phyloP scores from a whole-genome alignment of 2,797 vertebrate species.

The Salarias fasciatus region DNA sequence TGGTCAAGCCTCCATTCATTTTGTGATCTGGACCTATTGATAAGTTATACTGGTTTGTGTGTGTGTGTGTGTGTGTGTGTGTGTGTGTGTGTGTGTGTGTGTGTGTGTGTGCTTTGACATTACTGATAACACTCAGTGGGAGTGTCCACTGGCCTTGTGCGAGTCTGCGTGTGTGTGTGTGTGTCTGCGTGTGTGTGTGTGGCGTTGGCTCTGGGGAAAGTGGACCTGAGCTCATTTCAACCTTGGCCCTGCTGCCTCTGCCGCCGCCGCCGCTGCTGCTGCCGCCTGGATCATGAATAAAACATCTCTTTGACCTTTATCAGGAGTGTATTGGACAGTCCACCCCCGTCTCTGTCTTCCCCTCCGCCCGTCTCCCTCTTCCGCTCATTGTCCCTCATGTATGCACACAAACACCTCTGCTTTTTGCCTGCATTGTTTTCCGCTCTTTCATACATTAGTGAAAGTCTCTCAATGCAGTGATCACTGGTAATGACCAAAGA shows the following conservation, averaged over 20 bases:
- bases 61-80: slow-evolving; percentile 37
- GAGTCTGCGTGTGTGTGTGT: slow-evolving; percentile 38
- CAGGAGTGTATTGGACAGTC: slow-evolving; percentile 82
- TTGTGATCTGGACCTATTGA: slow-evolving; percentile 52
- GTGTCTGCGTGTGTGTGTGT: slow-evolving; percentile 53
- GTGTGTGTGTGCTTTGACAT: slow-evolving; percentile 53
- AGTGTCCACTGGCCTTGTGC: slow-evolving; percentile 55
- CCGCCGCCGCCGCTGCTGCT: slow-evolving; percentile 55
- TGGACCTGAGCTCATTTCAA: slow-evolving; percentile 77
- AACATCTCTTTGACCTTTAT: slow-evolving; percentile 86
- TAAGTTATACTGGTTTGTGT: slow-evolving; percentile 30
- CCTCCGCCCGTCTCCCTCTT: slow-evolving; percentile 48
- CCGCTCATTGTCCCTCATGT: slow-evolving; percentile 62
- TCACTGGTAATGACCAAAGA: slow-evolving; percentile 9
- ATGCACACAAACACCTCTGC: slow-evolving; percentile 55
- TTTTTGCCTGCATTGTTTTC: slow-evolving; percentile 39
- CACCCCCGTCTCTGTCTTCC: slow-evolving; percentile 68
- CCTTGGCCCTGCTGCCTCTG: slow-evolving; percentile 78
- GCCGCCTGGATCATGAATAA: slow-evolving; percentile 81
- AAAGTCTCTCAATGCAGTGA: slow-evolving; percentile 8
- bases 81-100: slow-evolving; percentile 38
- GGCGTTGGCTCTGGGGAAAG: slow-evolving; percentile 61
- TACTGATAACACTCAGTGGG: slow-evolving; percentile 66
- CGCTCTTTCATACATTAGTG: slow-evolving; percentile 24
- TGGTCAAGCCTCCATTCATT: slow-evolving; percentile 15